A percentile compares a stretch with the other conserved stretches of the same genome.
phyloP scores from a whole-genome alignment of 1,140 invertebrate genomes.

The Myzus persicae region DNA sequence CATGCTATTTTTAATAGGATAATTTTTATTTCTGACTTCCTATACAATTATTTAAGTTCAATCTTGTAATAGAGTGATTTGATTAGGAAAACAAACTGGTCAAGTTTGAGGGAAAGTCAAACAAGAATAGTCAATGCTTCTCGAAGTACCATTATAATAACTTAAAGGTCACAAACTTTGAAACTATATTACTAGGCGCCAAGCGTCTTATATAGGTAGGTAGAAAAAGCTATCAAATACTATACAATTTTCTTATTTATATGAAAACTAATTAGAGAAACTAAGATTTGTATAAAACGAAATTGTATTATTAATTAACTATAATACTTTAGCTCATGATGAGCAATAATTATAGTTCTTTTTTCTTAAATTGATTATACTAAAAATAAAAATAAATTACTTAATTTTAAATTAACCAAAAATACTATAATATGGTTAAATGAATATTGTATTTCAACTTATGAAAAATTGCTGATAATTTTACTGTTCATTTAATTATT shows the following conservation, averaged over 20 bases:
- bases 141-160: not conserved
- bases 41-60: not conserved
- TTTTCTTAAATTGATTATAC: not conserved
- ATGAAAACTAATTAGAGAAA: not conserved
- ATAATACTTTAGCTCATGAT: no score
- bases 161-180: not conserved
- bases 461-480: not conserved
- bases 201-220: not conserved
- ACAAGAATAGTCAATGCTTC: not conserved
- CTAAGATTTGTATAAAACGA: not conserved
- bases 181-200: not conserved
- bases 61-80: not conserved
- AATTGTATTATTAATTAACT: not conserved
- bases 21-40: not conserved
- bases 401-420: no score
- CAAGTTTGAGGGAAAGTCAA: not conserved
- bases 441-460: not conserved
- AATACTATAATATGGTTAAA: no score
- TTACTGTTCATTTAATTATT: not conserved
- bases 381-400: not conserved
- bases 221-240: not conserved
- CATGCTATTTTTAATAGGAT: not conserved
- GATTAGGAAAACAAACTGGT: not conserved
- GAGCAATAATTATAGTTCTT: not conserved
- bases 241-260: not conserved